Percentiles rank a stretch among this genome's conserved stretches.
Conservation (phyloP, 2,888 invertebrate genomes). For the Leptopilina syphax region DNA sequence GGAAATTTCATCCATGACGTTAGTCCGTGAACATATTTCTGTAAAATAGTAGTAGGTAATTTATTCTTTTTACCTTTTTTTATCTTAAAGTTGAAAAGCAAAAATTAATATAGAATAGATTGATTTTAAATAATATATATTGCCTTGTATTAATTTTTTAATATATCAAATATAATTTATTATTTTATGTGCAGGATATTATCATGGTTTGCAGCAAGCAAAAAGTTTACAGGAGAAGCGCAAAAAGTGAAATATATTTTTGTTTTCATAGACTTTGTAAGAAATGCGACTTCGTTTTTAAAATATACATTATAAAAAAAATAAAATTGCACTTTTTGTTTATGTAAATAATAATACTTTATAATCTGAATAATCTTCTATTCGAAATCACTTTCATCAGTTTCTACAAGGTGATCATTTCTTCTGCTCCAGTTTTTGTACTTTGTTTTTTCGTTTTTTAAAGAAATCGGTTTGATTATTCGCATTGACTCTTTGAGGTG, state of each 20-base stretch:
- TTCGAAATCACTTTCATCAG: constrained; percentile 20
- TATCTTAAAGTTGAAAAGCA: too few species aligned
- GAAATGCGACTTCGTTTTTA: constrained; percentile 41
- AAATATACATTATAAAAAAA: constrained; percentile 9
- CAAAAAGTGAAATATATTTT: constrained; percentile 58
- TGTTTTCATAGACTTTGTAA: background rate
- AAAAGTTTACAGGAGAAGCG: constrained; percentile 61
- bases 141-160: too few species aligned
- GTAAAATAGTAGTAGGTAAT: too few species aligned
- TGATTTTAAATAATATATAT: too few species aligned
- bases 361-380: background rate
- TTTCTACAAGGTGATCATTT: constrained; percentile 66
- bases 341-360: too few species aligned
- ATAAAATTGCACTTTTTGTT: too few species aligned
- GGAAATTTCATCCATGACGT: too few species aligned
- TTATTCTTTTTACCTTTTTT: too few species aligned
- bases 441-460: constrained; percentile 77
- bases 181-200: constrained; percentile 66
- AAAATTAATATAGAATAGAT: too few species aligned
- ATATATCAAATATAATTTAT: constrained; percentile 9
- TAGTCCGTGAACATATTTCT: too few species aligned
- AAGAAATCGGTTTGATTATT: constrained; percentile 81
- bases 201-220: constrained; percentile 72
- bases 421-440: constrained; percentile 83
- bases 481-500: constrained; percentile 79